Base-by-base conservation (phyloP, 1,140 invertebrate genomes). In the Lucilia sericata region DNA sequence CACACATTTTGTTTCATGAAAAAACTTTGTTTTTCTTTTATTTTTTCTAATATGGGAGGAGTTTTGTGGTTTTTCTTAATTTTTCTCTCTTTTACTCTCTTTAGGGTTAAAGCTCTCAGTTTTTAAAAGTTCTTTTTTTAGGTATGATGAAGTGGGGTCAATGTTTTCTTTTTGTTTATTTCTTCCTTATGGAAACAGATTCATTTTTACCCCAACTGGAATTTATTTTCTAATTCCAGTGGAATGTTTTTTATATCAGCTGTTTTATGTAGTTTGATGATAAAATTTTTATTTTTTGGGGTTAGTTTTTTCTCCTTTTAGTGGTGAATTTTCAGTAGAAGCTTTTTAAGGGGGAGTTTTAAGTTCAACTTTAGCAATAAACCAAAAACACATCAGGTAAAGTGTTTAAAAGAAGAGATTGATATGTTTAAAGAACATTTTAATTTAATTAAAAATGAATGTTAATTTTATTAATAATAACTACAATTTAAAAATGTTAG, bases 1-100 rank as follows among this genome's bases (percentile, higher is more conserved):
- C 21, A 70, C 65, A 70, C 65, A 21, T 70, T 70, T 70, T 21
- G 7, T n/a, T 17, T 55, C 1, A 55, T 55, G 14, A 60, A 21
- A 70, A 70, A 70, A 70, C 4, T 21, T 21, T 60, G 14, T 60
- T 60, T 60, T 60, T 7, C 55, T 70, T 30, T 83, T 47, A 36
- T 42, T 70, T 70, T 70, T 60, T n/a, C 55, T 21, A 55, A 83
- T 75, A 76, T 65, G 74, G 82, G 82, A 70, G 82, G 82, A 76
- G 82, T 74, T 83, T 25, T 30, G 49, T 4, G 5, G 13, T 76
- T 55, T 21, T 21, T 25, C 19, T 70, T 70, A 70, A 21, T 9
- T 10, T 42, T 42, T 70, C 65, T 70, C 65, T 25, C 19, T 5
- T 21, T 70, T 21, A 21, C 65, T 70, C 65, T 25, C 42, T 42